These are phyloP conservation scores for Plagiodera versicolora DNA, from an alignment of 2,888 invertebrate species.

Conservation along the genomic window DNA sequence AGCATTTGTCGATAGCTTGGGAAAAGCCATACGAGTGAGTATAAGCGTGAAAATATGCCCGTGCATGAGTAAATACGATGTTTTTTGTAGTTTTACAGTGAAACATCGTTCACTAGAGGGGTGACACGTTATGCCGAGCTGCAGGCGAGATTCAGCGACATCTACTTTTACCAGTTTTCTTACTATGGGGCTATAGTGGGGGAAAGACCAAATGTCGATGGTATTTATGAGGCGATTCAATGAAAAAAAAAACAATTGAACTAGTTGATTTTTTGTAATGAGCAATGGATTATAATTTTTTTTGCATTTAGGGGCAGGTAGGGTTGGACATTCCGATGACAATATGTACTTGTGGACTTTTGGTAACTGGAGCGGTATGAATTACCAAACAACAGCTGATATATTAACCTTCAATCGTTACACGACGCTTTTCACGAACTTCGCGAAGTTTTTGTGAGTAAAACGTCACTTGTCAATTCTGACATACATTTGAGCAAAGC, in stretches of 20 bases:
- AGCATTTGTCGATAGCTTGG: constrained; percentile 9
- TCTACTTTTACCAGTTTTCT: constrained; percentile 37
- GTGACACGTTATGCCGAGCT: constrained; percentile 24
- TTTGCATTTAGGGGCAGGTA: constrained; percentile 48
- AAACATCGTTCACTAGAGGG: constrained; percentile 13
- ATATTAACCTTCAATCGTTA: constrained; percentile 16
- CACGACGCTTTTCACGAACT: constrained; percentile 58
- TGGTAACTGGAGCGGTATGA: constrained; percentile 25
- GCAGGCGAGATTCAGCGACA: constrained; percentile 30
- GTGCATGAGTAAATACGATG: neutral
- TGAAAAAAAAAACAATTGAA: neutral
- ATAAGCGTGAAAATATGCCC: too few species aligned
- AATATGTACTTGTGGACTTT: constrained; percentile 30
- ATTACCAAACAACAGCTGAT: constrained; percentile 18
- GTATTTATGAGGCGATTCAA: neutral
- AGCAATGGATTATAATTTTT: too few species aligned
- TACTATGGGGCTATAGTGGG: constrained; percentile 26
- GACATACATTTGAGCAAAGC: too few species aligned
- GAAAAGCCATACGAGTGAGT: constrained; percentile 12
- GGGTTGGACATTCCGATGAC: constrained; percentile 34
- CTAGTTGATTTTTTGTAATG: constrained; percentile 6
- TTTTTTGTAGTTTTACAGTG: constrained; percentile 12
- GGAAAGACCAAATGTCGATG: constrained; percentile 10
- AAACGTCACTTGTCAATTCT: too few species aligned
- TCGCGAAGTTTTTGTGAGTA: constrained; percentile 60